Percentiles rank a stretch among this genome's conserved stretches.
Conservation (phyloP, 92 coral and sea anemone species). For the Metridium senile region DNA sequence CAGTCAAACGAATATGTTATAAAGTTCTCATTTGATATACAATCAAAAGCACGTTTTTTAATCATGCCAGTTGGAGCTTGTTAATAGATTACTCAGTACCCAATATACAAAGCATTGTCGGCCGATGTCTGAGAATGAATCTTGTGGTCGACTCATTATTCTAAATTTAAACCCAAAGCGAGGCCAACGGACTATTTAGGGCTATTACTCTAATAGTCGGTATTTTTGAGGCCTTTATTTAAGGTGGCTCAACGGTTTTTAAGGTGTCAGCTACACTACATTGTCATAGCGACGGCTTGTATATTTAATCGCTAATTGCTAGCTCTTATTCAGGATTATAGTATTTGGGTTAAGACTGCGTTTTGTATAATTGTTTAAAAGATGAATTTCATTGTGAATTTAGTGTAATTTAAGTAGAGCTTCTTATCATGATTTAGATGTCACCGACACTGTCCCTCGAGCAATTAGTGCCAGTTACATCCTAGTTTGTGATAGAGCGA, state of each 20-base stretch:
- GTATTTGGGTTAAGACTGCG: not conserved
- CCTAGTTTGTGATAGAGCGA: not conserved
- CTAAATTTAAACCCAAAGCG: not conserved
- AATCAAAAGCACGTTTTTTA: not conserved
- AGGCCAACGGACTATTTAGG: not conserved
- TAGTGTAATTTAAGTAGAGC: not conserved
- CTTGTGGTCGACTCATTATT: not conserved
- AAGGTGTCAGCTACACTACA: not conserved
- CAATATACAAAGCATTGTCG: not conserved
- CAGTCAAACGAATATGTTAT: no score
- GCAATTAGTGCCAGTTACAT: not conserved
- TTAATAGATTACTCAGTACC: not conserved
- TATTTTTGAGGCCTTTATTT: not conserved
- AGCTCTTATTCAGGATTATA: not conserved
- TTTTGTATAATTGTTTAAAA: not conserved
- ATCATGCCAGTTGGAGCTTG: not conserved
- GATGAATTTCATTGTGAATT: not conserved
- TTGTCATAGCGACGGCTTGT: not conserved
- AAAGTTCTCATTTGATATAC: no score
- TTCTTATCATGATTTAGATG: not conserved
- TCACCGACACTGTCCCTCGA: not conserved
- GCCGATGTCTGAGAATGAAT: not conserved
- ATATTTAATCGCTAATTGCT: not conserved
- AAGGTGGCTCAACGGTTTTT: not conserved
- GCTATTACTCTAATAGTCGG: not conserved